Evolutionary conservation across 2,888 invertebrate species (phyloP), one percentile per base, ranked within the genome.

Genomic region (Drosophila mimetica): DNA sequence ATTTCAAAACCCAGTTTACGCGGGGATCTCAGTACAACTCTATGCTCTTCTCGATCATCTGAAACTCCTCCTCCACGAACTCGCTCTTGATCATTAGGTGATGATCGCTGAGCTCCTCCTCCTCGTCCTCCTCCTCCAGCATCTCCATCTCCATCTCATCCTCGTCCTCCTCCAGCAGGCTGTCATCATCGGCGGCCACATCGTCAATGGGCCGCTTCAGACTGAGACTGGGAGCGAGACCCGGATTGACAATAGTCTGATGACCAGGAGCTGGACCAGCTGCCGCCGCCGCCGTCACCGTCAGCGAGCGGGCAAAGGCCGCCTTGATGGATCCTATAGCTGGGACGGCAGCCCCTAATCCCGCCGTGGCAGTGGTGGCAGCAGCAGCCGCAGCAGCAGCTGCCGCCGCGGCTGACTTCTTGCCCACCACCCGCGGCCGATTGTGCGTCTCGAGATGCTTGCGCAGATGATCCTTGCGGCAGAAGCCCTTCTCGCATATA

Each of bases 401-500:
- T 1, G 77, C 70, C 2, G 75, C 71, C 2, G 84, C 77, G 8
- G 71, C 67, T 2, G 73, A 59, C 59, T 76, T 65, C 34, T 74
- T 77, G 60, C 77, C 78, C 41, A 79, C 74, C 9, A 81, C 67
- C 16, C 85, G 74, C 0, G 89, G 95, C 55, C 93, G 93, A 41
- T 69, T 86, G 92, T 97, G 97, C 53, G 96, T 96, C 80, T 96
- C 96, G 79, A 94, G 93, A 91, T 97, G 97, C 91, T 97, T 97
- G 76, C 96, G 94, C 96, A 97, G 96, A 92, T 97, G 97, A 92
- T 97, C 97, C 92, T 96, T 96, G 77, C 97, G 94, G 83, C 96
- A 97, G 92, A 97, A 97, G 52, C 97, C 96, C 91, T 97, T 97
- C 70, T 95, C 94, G 91, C 97, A 97, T 72, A 94, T 94, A 79